Base-by-base conservation (phyloP, 2,113 vertebrate species). In the Ictalurus punctatus region DNA sequence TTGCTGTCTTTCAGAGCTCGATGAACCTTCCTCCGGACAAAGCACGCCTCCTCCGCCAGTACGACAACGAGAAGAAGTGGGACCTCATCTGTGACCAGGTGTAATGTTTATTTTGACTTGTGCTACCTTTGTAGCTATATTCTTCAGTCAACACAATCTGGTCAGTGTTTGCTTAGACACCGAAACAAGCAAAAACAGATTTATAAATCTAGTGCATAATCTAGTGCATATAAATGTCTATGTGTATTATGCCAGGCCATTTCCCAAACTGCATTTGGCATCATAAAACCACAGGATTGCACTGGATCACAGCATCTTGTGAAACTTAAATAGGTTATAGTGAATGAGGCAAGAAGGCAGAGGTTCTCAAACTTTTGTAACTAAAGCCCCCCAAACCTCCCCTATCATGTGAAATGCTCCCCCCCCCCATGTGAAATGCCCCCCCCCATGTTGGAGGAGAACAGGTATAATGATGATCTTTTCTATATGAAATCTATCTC, bases 11-110 rank as follows among this genome's bases (percentile, higher is more conserved):
- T 65, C 95, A 99, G 98, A 99, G 96, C 92, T 99, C 98, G 87
- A 99, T 99, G 98, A 99, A 99, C 93, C 95, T 98, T 58, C 98
- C 98, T 83, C 98, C 98, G 0, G 98, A 99, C 95, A 99, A 99
- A 94, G 98, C 98, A 23, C 95, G 97, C 71, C 97, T 99, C 25
- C 97, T 99, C 86, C 93, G 98, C 5, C 98, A 99, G 91, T 99
- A 99, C 0, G 98, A 99, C 95, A 99, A 98, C 0, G 97, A 98
- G 94, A 99, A 99, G 93, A 99, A 99, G 91, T 99, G 98, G 98
- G 98, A 98, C 92, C 97, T 99, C 86, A 99, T 99, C 92, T 99
- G 98, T 69, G 98, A 99, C 94, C 98, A 99, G 98, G 98, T 99
- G 94, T 27, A 81, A 44, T 85, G 54, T 67, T 83, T 58, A 19